Base-by-base conservation (phyloP, 2,113 vertebrate genomes). In the Ammodytes dubius region DNA sequence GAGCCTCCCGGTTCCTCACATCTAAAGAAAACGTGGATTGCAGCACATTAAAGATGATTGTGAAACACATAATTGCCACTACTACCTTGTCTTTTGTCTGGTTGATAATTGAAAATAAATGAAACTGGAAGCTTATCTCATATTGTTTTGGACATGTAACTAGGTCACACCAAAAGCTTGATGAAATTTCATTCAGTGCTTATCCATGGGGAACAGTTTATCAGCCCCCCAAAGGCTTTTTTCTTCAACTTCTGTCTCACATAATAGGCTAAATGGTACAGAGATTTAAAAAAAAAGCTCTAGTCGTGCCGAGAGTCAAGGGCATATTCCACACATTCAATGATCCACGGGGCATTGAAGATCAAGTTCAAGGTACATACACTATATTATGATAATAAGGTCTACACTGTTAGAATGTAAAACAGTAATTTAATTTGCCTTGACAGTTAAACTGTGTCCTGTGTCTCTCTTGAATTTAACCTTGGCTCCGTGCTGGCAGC, bases 41-140 rank as follows among this genome's bases (percentile, higher is more conserved):
- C 63, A 85, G 72, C 43, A 71, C 83, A 90, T 86, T 89, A 91
- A 91, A 90, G 70, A 88, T 69, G 49, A 60, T 12, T 66, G 17
- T 60, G 39, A 75, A 75, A 35, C 5, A 58, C 67, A 75, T 46
- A 56, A 15, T 19, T 80, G 45, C 45, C 19, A 64, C 37, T 15
- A 27, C 37, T 15, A 53, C 42, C 35, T 27, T 63, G 65, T 79
- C 73, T 71, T 73, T 56, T 68, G 53, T 82, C 19, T 81, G 39
- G 60, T 64, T 64, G 56, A 56, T 54, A 59, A 79, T 42, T 54
- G 7, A 75, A 66, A 13, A 60, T 39, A 73, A 71, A 73, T 60
- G 5, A n/a, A 81, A 56, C 19, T 15, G 49, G 10, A 65, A 50
- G 63, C 49, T 71, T 74, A 77, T 49, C 54, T 65, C 49, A 11